Conservation (phyloP, 2,797 vertebrate genomes). For the Antennarius maculatus region DNA sequence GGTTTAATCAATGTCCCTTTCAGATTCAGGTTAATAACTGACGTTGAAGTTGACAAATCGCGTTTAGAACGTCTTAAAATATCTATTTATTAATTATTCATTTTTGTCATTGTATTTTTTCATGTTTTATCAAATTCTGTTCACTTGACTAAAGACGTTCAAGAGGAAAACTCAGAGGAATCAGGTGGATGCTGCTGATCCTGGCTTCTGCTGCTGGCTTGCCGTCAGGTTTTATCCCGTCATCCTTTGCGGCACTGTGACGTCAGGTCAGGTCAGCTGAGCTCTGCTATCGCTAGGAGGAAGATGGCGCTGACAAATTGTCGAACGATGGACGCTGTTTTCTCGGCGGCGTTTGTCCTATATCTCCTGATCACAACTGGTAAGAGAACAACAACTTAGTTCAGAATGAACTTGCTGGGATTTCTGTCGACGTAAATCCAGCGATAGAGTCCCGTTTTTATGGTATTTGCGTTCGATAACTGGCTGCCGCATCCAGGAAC, state of each 20-base stretch:
- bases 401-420: fast-evolving
- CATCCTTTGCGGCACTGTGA: conserved; percentile 28
- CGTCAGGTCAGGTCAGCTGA: conserved; percentile 69
- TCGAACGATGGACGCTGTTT: conserved; percentile 62
- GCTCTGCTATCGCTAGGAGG: conserved; percentile 35
- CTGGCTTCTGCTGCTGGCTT: not conserved
- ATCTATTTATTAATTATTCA: no score
- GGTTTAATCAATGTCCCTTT: no score
- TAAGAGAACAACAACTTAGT: conserved; percentile 33
- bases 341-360: conserved; percentile 44
- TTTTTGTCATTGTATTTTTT: no score
- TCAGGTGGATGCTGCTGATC: no score
- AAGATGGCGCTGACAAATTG: conserved; percentile 60
- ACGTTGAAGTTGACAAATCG: no score
- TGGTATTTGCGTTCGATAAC: not conserved
- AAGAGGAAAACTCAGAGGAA: no score
- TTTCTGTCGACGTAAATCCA: fast-evolving
- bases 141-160: no score
- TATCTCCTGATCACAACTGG: conserved; percentile 40
- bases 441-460: fast-evolving
- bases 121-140: no score
- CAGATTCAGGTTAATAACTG: no score
- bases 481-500: conserved; percentile 3
- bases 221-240: not conserved
- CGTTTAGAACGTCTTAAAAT: no score